Percentiles rank a stretch among this genome's conserved stretches.
These are phyloP conservation scores for Esox masquinongy DNA, from an alignment of 2,797 vertebrate genomes.

Conservation along the genomic window DNA sequence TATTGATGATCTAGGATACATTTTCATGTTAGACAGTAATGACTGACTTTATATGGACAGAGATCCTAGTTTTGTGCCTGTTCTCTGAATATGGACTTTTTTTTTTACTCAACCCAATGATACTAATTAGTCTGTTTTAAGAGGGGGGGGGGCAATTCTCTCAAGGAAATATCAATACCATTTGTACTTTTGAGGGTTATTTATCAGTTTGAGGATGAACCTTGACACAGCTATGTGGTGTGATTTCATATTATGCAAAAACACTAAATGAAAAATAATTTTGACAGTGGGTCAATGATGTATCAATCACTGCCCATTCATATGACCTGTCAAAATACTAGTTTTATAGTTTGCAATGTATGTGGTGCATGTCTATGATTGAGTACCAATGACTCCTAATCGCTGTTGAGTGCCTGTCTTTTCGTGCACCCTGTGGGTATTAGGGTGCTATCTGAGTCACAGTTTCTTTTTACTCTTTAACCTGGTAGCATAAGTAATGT, in stretches of 20 bases:
- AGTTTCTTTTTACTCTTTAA: not conserved
- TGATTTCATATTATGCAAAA: not conserved
- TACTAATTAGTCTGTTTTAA: not conserved
- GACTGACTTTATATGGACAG: not conserved
- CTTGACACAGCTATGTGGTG: not conserved
- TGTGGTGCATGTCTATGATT: not conserved
- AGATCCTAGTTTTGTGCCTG: too few relatives aligned
- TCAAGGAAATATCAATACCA: too few relatives aligned
- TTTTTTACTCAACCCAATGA: not conserved
- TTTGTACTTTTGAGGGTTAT: not conserved
- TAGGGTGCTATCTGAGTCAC: not conserved
- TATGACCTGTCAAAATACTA: not conserved
- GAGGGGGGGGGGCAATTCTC: too few relatives aligned
- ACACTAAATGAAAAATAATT: slow-evolving; percentile 12
- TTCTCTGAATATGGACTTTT: not conserved
- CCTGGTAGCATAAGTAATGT: not conserved
- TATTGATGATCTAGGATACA: not conserved
- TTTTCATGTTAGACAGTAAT: not conserved
- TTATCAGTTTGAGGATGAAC: not conserved
- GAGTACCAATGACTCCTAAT: not conserved
- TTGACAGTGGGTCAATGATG: not conserved
- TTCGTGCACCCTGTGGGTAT: not conserved
- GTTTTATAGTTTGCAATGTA: not conserved
- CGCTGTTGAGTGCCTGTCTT: too few relatives aligned
- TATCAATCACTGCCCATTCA: not conserved